A percentile compares a stretch with the other conserved stretches of the same genome.
phyloP scores from a whole-genome alignment of 1,140 invertebrate species.

The Penaeus vannamei region DNA sequence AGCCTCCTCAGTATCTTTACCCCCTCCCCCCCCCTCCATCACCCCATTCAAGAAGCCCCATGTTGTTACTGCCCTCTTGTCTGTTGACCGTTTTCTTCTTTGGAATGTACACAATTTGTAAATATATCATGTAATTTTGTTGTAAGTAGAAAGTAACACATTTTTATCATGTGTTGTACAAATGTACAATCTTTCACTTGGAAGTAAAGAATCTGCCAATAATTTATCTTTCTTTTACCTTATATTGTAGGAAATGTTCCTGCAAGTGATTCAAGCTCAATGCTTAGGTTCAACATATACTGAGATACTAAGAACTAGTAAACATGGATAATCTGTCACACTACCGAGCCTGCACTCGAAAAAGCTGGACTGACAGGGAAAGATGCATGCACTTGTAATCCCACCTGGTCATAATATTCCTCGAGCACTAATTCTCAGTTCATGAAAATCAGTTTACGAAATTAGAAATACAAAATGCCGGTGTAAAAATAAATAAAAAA shows the following conservation, averaged over 20 bases:
- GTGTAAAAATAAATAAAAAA: too few species aligned
- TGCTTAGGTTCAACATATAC: too few species aligned
- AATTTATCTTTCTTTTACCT: background rate
- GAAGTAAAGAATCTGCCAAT: conserved; percentile 54
- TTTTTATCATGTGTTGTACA: conserved; percentile 65
- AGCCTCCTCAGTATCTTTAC: background rate
- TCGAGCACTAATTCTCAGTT: too few species aligned
- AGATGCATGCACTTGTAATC: too few species aligned
- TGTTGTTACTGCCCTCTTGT: conserved; percentile 46
- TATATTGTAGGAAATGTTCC: background rate
- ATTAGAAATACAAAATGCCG: too few species aligned
- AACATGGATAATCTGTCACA: too few species aligned
- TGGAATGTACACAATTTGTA: conserved; percentile 59
- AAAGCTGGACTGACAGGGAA: too few species aligned
- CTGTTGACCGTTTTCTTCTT: conserved; percentile 60
- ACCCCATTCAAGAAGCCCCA: background rate
- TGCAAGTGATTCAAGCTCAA: too few species aligned
- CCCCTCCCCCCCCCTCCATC: background rate
- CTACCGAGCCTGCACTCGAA: too few species aligned
- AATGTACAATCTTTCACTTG: conserved; percentile 62
- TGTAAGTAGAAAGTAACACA: conserved; percentile 64
- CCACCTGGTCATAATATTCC: too few species aligned
- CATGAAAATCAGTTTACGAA: too few species aligned
- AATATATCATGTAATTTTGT: conserved; percentile 64
- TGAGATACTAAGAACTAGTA: too few species aligned